Evolutionary conservation across 2,888 invertebrate species (phyloP), one percentile per base, ranked within the genome.

Genomic region (Gymnoscelis rufifasciata): DNA sequence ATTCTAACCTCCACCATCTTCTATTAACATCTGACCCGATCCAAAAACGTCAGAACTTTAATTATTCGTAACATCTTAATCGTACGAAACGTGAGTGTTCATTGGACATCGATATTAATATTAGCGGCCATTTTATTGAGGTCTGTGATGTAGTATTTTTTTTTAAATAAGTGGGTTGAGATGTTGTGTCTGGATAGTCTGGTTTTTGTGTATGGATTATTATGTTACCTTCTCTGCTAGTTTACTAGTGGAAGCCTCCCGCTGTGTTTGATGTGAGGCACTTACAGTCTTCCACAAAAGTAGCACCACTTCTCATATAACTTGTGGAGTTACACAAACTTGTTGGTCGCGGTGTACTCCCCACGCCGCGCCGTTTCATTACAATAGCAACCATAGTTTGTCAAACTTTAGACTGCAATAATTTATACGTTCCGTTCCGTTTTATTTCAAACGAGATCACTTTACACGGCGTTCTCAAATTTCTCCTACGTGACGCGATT

Each of bases 331-430:
- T 57, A 66, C 72, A 63, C 57, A 67, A 72, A 69, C 71, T 66
- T 72, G 53, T 44, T 62, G 63, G 62, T 62, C 65, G 60, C 62
- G 65, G 64, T 77, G 77, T 82, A 76, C 66, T 66, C 68, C 74
- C 72, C 78, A 76, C 73, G 74, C 74, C 72, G 78, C n/a, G n/a
- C n/a, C n/a, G n/a, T 80, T 83, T 78, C 82, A 84, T 86, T 87
- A 84, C 78, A 73, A 79, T 75, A 71, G 74, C 75, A 74, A 82
- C 77, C 58, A 83, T 83, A 84, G 74, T 88, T 86, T 81, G 86
- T 88, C 87, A 88, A 84, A 84, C 76, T 84, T 84, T 81, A 84
- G 83, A 83, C 78, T 80, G 79, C 78, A 67, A 79, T 87, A 86
- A 87, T 83, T 86, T 87, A 88, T 88, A 86, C 80, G 75, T 74